Evolutionary conservation across 1,140 invertebrate genomes (phyloP), one percentile per base, ranked within the genome.

Genomic region (Caenorhabditis remanei): DNA sequence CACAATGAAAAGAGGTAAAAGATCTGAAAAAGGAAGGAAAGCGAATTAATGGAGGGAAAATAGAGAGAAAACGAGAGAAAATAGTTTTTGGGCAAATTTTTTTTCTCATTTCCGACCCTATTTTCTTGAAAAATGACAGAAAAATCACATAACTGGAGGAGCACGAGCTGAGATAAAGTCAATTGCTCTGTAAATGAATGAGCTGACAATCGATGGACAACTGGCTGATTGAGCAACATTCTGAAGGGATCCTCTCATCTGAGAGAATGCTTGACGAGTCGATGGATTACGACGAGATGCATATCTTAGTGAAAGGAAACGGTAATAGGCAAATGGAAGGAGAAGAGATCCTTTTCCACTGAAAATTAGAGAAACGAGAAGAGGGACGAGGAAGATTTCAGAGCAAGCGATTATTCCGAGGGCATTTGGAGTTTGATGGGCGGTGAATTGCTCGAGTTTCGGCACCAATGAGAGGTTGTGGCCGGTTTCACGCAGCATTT

Each of bases 241-340:
- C 41, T 87, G 32, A n/a, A 88, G 85, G 16, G 87, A 86, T 56
- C 46, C 84, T 16, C 85, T 46, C 87, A 88, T 87, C 53, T 87
- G 85, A 8, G n/a, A 13, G 56, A 88, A 83, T 19, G 87, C 87
- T 83, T 88, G 87, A 21, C 87, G 93, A 32, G 96, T 97, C 93
- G 97, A 97, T 0, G 97, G 97, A 94, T 99, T 99, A 90, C 97
- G 95, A 85, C 96, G 95, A 4, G 97, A 98, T 53, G 95, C 94
- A 93, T 98, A 97, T 82, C 97, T 95, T 90, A 97, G 93, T 65
- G 95, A 95, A 86, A 99, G 93, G 93, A 99, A 99, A 91, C 97
- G 96, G 93, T 98, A 98, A 94, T 98, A 99, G 84, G 98, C 95
- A 92, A 98, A 96, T 55, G 97, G 96, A 53, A 97, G 96, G 88